A percentile compares a stretch with the other conserved stretches of the same genome.
Evolutionary conservation across 2,113 vertebrate genomes (phyloP).

Genomic region (Ageneiosus marmoratus): DNA sequence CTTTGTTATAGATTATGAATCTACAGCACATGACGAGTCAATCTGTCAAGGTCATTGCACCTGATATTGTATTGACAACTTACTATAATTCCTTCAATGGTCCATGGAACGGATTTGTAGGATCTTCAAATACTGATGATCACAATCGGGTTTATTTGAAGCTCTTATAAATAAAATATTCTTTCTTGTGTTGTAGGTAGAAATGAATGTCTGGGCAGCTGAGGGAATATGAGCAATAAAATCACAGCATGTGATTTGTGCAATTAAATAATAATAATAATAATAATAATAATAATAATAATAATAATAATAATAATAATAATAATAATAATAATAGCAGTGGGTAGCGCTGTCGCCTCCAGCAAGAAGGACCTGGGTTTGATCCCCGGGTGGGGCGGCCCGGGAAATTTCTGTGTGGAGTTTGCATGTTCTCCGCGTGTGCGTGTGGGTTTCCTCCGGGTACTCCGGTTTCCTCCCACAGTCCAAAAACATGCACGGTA

Average conservation of each 20-base stretch:
- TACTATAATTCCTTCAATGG: neutral
- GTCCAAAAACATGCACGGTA: too few relatives aligned
- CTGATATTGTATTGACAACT: slow-evolving; percentile 15
- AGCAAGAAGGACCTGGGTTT: too few relatives aligned
- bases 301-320: too few relatives aligned
- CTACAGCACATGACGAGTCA: slow-evolving; percentile 55
- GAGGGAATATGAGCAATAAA: neutral
- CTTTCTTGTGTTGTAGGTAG: neutral
- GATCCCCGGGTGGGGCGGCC: too few relatives aligned
- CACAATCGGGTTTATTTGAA: neutral
- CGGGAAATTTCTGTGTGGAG: too few relatives aligned
- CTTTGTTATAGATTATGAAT: slow-evolving; percentile 49
- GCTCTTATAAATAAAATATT: neutral
- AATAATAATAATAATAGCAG: too few relatives aligned
- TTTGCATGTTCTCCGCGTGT: too few relatives aligned
- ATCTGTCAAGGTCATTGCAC: slow-evolving; percentile 68
- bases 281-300: too few relatives aligned
- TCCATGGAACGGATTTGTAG: neutral
- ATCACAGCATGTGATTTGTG: neutral
- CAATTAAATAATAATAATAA: neutral
- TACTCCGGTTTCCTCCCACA: too few relatives aligned
- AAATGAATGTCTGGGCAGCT: neutral
- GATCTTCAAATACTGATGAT: neutral
- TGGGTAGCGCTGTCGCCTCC: too few relatives aligned
- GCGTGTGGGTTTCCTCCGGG: too few relatives aligned